Percentiles rank a stretch among this genome's conserved stretches.
phyloP scores from a whole-genome alignment of 2,888 invertebrate species.

The Platynereis dumerilii region DNA sequence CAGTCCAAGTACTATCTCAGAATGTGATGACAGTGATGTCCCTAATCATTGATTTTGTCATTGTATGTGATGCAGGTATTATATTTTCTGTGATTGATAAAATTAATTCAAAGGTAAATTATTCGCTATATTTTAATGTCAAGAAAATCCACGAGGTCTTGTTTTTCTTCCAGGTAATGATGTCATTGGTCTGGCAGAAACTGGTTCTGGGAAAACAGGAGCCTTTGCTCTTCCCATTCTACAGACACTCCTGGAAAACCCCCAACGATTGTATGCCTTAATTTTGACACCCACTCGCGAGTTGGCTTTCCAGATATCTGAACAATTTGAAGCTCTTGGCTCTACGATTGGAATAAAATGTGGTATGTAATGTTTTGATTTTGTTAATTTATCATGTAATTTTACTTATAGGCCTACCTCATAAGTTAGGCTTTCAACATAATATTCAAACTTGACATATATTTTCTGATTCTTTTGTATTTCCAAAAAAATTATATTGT shows the following conservation, averaged over 20 bases:
- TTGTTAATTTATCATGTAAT: neutral
- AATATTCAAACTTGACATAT: neutral
- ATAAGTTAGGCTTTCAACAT: too few species aligned
- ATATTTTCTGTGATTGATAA: too few species aligned
- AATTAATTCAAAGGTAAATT: too few species aligned
- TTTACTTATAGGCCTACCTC: too few species aligned
- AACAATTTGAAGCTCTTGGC: conserved; percentile 95
- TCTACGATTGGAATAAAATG: conserved; percentile 90
- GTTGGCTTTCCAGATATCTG: conserved; percentile 96
- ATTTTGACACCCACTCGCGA: conserved; percentile 96
- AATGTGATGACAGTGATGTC: too few species aligned
- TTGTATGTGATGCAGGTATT: too few species aligned
- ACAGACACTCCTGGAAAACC: conserved; percentile 86
- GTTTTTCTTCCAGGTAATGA: conserved; percentile 76
- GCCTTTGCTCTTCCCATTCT: conserved; percentile 97
- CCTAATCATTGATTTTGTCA: too few species aligned
- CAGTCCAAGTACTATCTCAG: too few species aligned
- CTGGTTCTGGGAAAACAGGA: conserved; percentile 95
- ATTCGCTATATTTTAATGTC: too few species aligned
- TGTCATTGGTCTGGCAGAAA: conserved; percentile 79
- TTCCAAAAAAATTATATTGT: too few species aligned
- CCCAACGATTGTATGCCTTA: conserved; percentile 83
- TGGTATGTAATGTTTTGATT: conserved; percentile 60
- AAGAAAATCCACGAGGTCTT: too few species aligned
- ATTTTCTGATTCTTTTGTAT: conserved; percentile 2